These are phyloP conservation scores for Delphinus delphis DNA, from an alignment of 2,113 vertebrate species.

Conservation along the genomic window DNA sequence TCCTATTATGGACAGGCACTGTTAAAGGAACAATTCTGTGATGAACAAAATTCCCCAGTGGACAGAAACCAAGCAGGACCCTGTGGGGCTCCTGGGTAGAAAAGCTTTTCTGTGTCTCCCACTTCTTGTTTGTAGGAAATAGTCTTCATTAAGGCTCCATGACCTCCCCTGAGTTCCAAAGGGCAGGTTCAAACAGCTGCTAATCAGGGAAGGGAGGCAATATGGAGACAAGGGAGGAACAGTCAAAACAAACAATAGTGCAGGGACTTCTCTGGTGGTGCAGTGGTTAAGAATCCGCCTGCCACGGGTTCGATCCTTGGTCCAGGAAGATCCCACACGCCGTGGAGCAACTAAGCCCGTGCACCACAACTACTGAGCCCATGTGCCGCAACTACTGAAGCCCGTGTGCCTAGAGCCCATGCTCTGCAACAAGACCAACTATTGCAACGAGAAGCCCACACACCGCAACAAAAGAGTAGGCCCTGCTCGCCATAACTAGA, in stretches of 20 bases:
- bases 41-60: not conserved
- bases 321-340: too few species aligned
- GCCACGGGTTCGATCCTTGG: too few species aligned
- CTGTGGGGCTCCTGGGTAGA: not conserved
- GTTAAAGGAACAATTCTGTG: not conserved
- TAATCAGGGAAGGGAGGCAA: not conserved
- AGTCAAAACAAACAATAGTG: not conserved
- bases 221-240: not conserved
- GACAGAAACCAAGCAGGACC: not conserved
- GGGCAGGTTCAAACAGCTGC: not conserved
- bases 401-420: too few species aligned
- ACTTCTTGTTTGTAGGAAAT: not conserved
- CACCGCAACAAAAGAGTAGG: too few species aligned
- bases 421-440: too few species aligned
- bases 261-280: too few species aligned
- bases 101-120: not conserved
- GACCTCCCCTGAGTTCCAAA: not conserved
- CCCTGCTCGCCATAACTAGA: too few species aligned
- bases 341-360: too few species aligned
- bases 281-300: too few species aligned
- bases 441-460: too few species aligned
- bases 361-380: too few species aligned
- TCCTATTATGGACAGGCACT: not conserved
- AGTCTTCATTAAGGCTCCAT: not conserved
- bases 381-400: too few species aligned